phyloP scores from a whole-genome alignment of 1,140 invertebrate species.

The Magallana angulata region DNA sequence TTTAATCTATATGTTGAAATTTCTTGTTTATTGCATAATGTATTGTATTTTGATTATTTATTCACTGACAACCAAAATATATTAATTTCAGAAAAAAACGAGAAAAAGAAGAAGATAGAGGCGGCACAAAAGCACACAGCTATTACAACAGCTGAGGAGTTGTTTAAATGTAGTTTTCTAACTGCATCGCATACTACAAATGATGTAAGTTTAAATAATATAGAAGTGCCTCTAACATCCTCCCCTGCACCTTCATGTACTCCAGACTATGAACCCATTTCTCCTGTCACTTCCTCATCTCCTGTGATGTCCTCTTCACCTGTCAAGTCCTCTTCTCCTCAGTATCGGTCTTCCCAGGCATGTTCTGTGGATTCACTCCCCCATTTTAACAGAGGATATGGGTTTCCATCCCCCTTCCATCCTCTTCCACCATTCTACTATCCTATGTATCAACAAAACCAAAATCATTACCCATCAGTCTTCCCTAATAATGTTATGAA shows the following conservation, averaged over 20 bases:
- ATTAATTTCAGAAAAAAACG: slow-evolving; percentile 34
- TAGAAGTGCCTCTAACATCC: neutral
- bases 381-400: neutral
- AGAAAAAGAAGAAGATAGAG: no score
- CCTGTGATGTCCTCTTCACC: no score
- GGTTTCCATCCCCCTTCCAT: neutral
- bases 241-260: neutral
- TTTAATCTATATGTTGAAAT: neutral
- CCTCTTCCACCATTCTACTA: neutral
- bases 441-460: neutral
- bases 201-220: neutral
- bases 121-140: neutral
- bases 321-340: neutral
- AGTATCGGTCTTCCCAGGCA: neutral
- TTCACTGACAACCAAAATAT: neutral
- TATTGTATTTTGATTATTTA: neutral
- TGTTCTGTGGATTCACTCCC: neutral
- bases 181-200: neutral
- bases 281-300: neutral
- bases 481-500: neutral
- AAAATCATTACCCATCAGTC: neutral
- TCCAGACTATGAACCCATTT: neutral
- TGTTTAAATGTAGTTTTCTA: slow-evolving; percentile 5
- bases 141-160: slow-evolving; percentile 4
- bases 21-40: neutral